Evolutionary conservation across 2,888 invertebrate genomes (phyloP).

Genomic region (Cremastinae sp.): DNA sequence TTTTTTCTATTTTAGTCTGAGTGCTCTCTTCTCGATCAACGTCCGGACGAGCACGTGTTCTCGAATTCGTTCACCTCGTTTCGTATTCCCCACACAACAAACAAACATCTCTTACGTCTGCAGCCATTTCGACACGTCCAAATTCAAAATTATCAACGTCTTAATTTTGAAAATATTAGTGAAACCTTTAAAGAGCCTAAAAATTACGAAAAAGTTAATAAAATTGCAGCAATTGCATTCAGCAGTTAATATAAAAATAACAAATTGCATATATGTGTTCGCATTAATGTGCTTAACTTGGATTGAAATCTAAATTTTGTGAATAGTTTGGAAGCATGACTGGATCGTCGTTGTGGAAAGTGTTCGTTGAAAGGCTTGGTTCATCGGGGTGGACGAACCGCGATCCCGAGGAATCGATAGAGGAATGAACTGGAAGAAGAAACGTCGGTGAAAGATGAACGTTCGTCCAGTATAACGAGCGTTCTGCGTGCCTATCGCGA

Average conservation of each 20-base stretch:
- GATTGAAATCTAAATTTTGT: background rate
- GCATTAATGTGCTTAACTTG: background rate
- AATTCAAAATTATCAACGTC: no score
- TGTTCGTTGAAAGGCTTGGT: constrained; percentile 33
- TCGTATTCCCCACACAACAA: constrained; percentile 12
- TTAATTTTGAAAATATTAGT: background rate
- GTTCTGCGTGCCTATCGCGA: background rate
- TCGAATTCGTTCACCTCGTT: constrained; percentile 8
- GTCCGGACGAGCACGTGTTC: constrained; percentile 24
- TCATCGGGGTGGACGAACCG: constrained; percentile 50
- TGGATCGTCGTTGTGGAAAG: constrained; percentile 31
- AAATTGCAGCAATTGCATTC: background rate
- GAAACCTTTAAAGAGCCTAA: no score
- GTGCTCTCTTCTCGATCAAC: constrained; percentile 18
- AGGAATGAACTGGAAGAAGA: constrained; percentile 46
- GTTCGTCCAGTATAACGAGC: background rate
- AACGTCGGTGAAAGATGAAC: constrained; percentile 42
- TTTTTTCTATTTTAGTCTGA: constrained; percentile 46
- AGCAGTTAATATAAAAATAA: background rate
- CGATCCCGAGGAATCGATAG: constrained; percentile 59
- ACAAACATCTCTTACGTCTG: constrained; percentile 10
- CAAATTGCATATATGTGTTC: no score
- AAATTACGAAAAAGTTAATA: background rate
- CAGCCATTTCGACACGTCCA: background rate
- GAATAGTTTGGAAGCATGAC: constrained; percentile 2